Evolutionary conservation across 2,888 invertebrate species (phyloP), one percentile per base, ranked within the genome.

Genomic region (Himalopsyche kuldschensis): DNA sequence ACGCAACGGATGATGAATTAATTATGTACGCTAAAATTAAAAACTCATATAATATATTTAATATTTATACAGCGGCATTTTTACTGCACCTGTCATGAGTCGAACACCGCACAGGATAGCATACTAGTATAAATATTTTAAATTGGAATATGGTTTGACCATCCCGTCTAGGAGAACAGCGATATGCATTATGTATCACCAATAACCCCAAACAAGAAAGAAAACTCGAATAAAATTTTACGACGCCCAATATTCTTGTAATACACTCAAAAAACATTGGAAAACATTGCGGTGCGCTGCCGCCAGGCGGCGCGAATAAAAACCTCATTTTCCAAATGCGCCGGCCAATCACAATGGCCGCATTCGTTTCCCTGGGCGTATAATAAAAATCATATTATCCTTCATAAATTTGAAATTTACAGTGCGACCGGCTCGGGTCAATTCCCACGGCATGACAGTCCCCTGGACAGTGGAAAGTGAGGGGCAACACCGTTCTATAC

Each of bases 391-490:
- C 82, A 79, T 78, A 85, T 85, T 84, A 85, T 77, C 69, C 79
- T 77, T 77, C 84, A 80, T 84, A 85, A 85, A 85, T 85, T 83
- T 47, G 35, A 80, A 84, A 84, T 84, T 84, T 84, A 85, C 82
- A 84, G 81, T 84, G 84, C 80, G 81, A 78, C 80, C 48, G 69
- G 75, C 75, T 30, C 63, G 63, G 69, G 69, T 77, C 41, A 78
- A 48, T 81, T 78, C 84, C 78, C 24, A 20, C 63, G 81, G 63
- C 32, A 20, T 32, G 24, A 78, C 79, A 30, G 20, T 32, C 79
- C 78, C 47, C 78, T 78, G 78, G 41, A 76, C 41, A 76, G 69
- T 69, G 27, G 69, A 69, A 69, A 69, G 15, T 69, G 69, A 69
- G 69, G 69, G 69, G 69, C 30, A 30, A 27, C 3, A 27, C 15